These are phyloP conservation scores for Parapsyche elsis DNA, from an alignment of 1,140 invertebrate species.

Conservation along the genomic window DNA sequence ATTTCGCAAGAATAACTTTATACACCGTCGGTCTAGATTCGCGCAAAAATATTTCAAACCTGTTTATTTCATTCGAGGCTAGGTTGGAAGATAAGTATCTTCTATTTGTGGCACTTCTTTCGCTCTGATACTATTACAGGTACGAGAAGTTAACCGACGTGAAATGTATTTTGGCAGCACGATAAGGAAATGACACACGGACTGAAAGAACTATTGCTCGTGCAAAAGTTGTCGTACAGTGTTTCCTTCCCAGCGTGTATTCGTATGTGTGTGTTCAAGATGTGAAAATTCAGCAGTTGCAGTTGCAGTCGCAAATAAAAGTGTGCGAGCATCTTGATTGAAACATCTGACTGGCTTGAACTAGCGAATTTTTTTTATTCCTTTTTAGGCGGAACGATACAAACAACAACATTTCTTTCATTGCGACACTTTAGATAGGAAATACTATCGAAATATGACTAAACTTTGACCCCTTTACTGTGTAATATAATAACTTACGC, in stretches of 20 bases:
- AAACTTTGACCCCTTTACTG: too few species aligned
- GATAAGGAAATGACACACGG: constrained; percentile 54
- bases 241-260: not conserved
- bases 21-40: not conserved
- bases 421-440: too few species aligned
- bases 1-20: not conserved
- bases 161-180: constrained; percentile 55
- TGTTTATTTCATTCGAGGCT: constrained; percentile 50
- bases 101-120: constrained; percentile 53
- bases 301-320: not conserved
- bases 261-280: too few species aligned
- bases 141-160: constrained; percentile 48
- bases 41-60: constrained; percentile 45
- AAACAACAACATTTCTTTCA: too few species aligned
- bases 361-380: too few species aligned
- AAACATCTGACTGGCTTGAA: too few species aligned
- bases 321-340: not conserved
- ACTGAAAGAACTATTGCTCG: constrained; percentile 45
- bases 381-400: too few species aligned
- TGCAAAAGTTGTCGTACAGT: not conserved
- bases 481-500: too few species aligned
- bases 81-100: constrained; percentile 49
- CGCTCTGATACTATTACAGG: constrained; percentile 5
- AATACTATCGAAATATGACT: too few species aligned
- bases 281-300: constrained; percentile 7